Evolutionary conservation across 2,888 invertebrate genomes (phyloP), one percentile per base, ranked within the genome.

Genomic region (Lottia scabra): DNA sequence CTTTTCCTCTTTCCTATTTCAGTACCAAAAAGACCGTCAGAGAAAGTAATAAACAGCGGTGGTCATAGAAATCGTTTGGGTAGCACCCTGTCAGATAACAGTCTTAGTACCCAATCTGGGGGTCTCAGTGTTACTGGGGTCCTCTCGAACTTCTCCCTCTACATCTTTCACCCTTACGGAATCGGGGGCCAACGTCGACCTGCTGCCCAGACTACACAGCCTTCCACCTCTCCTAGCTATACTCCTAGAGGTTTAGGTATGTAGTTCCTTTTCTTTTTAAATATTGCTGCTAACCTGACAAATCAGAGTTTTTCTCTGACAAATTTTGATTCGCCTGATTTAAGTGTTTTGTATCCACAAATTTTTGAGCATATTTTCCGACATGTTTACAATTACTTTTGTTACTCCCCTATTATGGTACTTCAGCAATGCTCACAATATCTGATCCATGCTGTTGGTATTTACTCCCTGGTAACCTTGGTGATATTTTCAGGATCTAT

Each of bases 111-210:
- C 23, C 76, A 76, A 67, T 80, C 83, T 43, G 96, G 96, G 44
- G 96, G 96, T 0, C 91, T 96, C 1, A 96, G 98, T 89, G 96
- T 99, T 8, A 99, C 98, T 0, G 98, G 97, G 0, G 97, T 97
- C 85, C 92, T 99, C 75, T 96, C 97, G 0, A 98, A 98, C 90
- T 99, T 99, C 91, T 97, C 97, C 1, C 95, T 99, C 3, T 98
- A 97, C 90, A 96, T 99, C 85, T 99, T 98, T 91, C 99, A 99
- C 91, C 99, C 99, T 0, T 99, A 98, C 88, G 98, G 98, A 10
- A 95, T 95, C 67, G 83, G 80, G 6, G 83, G 82, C 8, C 84
- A 84, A 73, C 81, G 84, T 26, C 79, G 81, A 19, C 70, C 93
- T 6, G 76, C 75, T 6, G 76, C 75, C 5, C 70, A 74, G 46